These are phyloP conservation scores for Augochlorella aurata DNA, from an alignment of 2,888 invertebrate genomes.

Conservation along the genomic window DNA sequence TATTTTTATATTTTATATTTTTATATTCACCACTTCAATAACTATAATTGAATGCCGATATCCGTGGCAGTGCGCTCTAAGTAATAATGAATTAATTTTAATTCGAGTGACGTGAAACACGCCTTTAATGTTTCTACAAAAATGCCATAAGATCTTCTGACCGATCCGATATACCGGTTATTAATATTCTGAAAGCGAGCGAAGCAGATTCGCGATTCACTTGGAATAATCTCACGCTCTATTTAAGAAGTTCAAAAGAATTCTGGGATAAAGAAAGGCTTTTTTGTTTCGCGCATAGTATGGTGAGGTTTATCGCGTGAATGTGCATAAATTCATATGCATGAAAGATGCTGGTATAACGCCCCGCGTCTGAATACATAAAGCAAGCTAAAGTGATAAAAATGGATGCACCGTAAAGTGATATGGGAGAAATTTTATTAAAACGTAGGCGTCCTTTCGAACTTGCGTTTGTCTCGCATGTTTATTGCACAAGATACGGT, in stretches of 20 bases:
- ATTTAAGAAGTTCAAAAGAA: neutral
- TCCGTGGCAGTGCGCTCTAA: neutral
- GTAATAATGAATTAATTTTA: neutral
- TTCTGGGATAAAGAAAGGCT: neutral
- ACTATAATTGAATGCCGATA: neutral
- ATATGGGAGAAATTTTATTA: slow-evolving; percentile 12
- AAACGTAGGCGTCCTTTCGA: slow-evolving; percentile 1
- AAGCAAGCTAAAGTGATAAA: slow-evolving; percentile 23
- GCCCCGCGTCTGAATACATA: slow-evolving; percentile 2
- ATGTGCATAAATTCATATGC: slow-evolving; percentile 19
- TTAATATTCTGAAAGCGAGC: neutral
- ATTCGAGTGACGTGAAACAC: neutral
- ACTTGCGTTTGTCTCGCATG: neutral
- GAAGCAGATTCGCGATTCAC: neutral
- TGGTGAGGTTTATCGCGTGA: slow-evolving; percentile 20
- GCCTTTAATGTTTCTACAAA: neutral
- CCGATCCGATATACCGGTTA: neutral
- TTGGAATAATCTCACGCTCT: neutral
- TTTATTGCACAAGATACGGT: slow-evolving; percentile 13
- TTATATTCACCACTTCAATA: neutral
- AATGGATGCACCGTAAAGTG: slow-evolving; percentile 9
- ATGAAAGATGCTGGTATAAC: slow-evolving; percentile 26
- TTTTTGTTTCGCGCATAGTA: neutral
- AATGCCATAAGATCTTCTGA: neutral
- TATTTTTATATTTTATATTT: neutral